Evolutionary conservation across 2,113 vertebrate species (phyloP), one percentile per base, ranked within the genome.

Genomic region (Nannobrachium achirus): DNA sequence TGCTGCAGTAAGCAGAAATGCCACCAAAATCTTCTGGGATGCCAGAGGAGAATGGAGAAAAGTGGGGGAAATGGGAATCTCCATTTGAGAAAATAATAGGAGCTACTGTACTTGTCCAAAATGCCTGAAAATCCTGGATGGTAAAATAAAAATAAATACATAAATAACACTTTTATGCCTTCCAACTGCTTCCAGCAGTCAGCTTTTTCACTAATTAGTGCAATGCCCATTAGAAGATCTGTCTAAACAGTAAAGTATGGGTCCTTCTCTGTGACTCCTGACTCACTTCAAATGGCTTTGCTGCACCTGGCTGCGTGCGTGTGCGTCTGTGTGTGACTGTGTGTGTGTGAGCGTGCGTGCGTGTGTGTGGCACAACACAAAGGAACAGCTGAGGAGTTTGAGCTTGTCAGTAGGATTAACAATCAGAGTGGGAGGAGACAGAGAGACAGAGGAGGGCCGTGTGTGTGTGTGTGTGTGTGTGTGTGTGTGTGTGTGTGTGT

Each of bases 371-470:
- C 45, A 57, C 38, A 67, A 39, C 69, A 79, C 73, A 82, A 82
- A 74, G 56, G 50, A 78, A 73, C 75, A 76, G 69, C 70, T 76
- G 76, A 77, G 62, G 66, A 64, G 71, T 66, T 72, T 68, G 39
- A 63, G 64, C 62, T 55, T 60, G 66, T 77, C 73, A 63, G 45
- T 60, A 45, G 64, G 61, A 66, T 66, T 56, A 69, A 59, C 78
- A 63, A 71, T 59, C 69, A 50, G 56, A 63, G 20, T 25, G 40
- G 5, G 6, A 25, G n/a, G 56, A 50, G 63, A 51, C 16, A 7
- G 25, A 11, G 1, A 4, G 1, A 49, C 18, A 44, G 50, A 7
- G 2, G 39, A 69, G 8, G 6, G 6, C 25, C 33, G 38, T 52
- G 50, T 65, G 46, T 45, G 57, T 11, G 10, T 19, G 52, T 50